Percentiles rank a stretch among this genome's conserved stretches.
phyloP scores from a whole-genome alignment of 2,888 invertebrate species.

The Apodemia duryi region DNA sequence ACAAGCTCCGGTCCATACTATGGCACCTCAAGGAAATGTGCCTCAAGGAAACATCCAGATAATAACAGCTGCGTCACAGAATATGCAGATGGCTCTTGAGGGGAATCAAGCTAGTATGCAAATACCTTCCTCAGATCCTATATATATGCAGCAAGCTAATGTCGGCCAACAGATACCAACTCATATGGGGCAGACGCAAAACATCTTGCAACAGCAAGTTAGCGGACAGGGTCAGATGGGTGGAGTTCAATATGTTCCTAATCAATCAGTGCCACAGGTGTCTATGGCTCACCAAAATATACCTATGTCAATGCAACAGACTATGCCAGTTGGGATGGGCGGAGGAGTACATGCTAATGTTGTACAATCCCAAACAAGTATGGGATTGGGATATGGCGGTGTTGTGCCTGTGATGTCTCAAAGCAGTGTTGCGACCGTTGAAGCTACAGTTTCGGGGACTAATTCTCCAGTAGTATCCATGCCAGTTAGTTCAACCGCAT shows the following conservation, averaged over 20 bases:
- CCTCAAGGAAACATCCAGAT: constrained; percentile 80
- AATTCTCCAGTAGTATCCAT: constrained; percentile 74
- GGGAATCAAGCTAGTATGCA: constrained; percentile 77
- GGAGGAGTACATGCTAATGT: constrained; percentile 67
- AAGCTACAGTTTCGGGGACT: constrained; percentile 70
- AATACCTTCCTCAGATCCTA: constrained; percentile 75
- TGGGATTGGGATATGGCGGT: constrained; percentile 64
- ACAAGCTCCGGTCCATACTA: constrained; percentile 64
- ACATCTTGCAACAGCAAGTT: constrained; percentile 67
- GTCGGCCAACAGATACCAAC: constrained; percentile 68
- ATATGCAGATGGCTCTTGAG: constrained; percentile 77
- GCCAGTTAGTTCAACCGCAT: constrained; percentile 66
- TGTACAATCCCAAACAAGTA: constrained; percentile 72
- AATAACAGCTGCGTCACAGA: constrained; percentile 74
- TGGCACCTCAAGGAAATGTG: constrained; percentile 75
- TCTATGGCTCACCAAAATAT: constrained; percentile 73
- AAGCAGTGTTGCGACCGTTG: constrained; percentile 66
- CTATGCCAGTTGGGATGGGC: constrained; percentile 68
- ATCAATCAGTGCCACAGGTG: constrained; percentile 61
- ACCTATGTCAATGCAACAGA: constrained; percentile 74
- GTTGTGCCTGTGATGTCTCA: constrained; percentile 77
- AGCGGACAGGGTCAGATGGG: constrained; percentile 68
- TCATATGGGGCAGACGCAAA: constrained; percentile 66
- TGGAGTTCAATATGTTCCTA: constrained; percentile 64
- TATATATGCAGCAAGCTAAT: constrained; percentile 68